Evolutionary conservation across 2,888 invertebrate genomes (phyloP), one percentile per base, ranked within the genome.

Genomic region (Neria commutata): DNA sequence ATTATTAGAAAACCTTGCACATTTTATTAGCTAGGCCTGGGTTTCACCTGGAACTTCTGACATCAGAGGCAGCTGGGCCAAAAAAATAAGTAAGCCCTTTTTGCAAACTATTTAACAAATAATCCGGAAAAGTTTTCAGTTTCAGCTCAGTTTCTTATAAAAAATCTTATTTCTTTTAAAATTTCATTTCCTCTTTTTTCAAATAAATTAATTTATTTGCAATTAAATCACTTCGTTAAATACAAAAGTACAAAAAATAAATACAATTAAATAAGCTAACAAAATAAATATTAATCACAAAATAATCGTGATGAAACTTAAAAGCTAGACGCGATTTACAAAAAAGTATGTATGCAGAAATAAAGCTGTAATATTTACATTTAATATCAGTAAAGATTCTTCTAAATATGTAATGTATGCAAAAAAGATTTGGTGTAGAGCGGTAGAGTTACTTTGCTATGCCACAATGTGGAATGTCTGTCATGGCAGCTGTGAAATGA

Each of bases 381-480:
- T 50, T 49, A 33, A 59, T 16, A 51, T 16, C 47, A 49, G 54
- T 42, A 53, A 37, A 56, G 37, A 34, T 60, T 40, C 19, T 40
- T n/a, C 16, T 16, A 25, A 47, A 51, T 17, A 56, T 45, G 42
- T 10, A 46, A 56, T 17, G 42, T 11, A 62, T 62, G 45, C 11
- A 62, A 71, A 70, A 72, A 69, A 76, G 76, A 78, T 79, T 79
- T 79, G 79, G 79, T 79, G 71, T 78, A 76, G 77, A 78, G 77
- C 75, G 21, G 42, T 42, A 42, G 21, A 42, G 42, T 42, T 14
- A 10, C n/a, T 37, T 37, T 37, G n/a, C n/a, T 37, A 14, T 6
- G n/a, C 4, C 37, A 37, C n/a, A n/a, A n/a, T n/a, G n/a, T n/a
- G n/a, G n/a, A n/a, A n/a, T n/a, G n/a, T n/a, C n/a, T n/a, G n/a